A percentile compares a stretch with the other conserved stretches of the same genome.
Evolutionary conservation across 92 coral and sea anemone species (phyloP).

Genomic region (Umimayanthus kanabou): DNA sequence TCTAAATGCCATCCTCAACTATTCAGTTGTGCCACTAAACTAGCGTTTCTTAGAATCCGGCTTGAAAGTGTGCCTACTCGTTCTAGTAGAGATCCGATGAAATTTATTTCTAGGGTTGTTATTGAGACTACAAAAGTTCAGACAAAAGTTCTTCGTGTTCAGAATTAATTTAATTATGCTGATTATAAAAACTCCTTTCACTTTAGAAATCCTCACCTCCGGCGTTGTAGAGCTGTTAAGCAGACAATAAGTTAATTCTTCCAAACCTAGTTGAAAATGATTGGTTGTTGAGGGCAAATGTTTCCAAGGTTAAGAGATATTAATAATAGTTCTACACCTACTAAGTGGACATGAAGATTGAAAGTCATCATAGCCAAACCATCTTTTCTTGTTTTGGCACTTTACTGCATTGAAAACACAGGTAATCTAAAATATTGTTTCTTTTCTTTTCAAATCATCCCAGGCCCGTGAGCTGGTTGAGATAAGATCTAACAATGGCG

Average conservation of each 20-base stretch:
- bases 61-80: not conserved
- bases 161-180: not conserved
- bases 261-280: not conserved
- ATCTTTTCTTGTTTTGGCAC: not conserved
- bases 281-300: slow-evolving; percentile 8
- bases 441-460: not conserved
- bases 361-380: not conserved
- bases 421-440: too few relatives aligned
- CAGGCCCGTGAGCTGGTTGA: not conserved
- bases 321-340: not conserved
- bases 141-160: not conserved
- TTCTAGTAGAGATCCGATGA: not conserved
- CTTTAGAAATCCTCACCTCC: slow-evolving; percentile 15
- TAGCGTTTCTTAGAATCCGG: not conserved
- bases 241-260: not conserved
- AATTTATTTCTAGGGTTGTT: not conserved
- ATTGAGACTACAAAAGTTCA: too few relatives aligned
- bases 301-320: not conserved
- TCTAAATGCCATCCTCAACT: not conserved
- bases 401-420: not conserved
- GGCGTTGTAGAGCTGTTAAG: slow-evolving; percentile 21
- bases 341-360: not conserved
- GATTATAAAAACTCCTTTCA: slow-evolving; percentile 1
- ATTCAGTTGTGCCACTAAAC: not conserved
- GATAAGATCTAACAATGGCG: not conserved